Conservation (phyloP, 2,888 invertebrate genomes). For the Drosophila heteroneura region DNA sequence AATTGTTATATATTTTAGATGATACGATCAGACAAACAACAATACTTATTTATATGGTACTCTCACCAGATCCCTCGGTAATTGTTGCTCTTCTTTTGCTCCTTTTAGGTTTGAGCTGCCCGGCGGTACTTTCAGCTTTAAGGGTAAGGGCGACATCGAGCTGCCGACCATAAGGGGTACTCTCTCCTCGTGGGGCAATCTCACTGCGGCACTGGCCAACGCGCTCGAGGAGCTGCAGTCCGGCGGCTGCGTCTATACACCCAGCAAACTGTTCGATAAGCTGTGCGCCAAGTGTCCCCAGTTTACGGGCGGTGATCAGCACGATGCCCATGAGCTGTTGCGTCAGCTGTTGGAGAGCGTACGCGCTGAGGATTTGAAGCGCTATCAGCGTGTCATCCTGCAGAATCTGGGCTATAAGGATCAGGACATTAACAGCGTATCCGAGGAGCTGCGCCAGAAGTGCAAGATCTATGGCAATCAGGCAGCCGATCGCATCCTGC, state of each 20-base stretch:
- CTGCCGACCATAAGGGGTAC: constrained; percentile 89
- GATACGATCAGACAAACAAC: no score
- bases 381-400: constrained; percentile 93
- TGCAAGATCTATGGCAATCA: constrained; percentile 94
- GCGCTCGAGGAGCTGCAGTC: constrained; percentile 90
- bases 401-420: constrained; percentile 91
- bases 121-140: constrained; percentile 89
- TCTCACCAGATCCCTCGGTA: not conserved
- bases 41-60: no score
- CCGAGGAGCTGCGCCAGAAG: constrained; percentile 90
- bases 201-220: constrained; percentile 89
- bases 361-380: constrained; percentile 90
- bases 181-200: constrained; percentile 89
- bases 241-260: constrained; percentile 88
- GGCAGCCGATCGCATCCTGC: constrained; percentile 91
- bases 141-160: constrained; percentile 86
- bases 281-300: constrained; percentile 91
- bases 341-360: constrained; percentile 96
- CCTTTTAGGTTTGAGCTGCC: constrained; percentile 88
- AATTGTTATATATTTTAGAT: no score
- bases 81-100: not conserved
- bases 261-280: constrained; percentile 88
- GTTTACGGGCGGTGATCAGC: constrained; percentile 97
- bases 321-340: constrained; percentile 98
- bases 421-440: constrained; percentile 91